Evolutionary conservation across 2,113 vertebrate genomes (phyloP).

Genomic region (Ammodytes dubius): DNA sequence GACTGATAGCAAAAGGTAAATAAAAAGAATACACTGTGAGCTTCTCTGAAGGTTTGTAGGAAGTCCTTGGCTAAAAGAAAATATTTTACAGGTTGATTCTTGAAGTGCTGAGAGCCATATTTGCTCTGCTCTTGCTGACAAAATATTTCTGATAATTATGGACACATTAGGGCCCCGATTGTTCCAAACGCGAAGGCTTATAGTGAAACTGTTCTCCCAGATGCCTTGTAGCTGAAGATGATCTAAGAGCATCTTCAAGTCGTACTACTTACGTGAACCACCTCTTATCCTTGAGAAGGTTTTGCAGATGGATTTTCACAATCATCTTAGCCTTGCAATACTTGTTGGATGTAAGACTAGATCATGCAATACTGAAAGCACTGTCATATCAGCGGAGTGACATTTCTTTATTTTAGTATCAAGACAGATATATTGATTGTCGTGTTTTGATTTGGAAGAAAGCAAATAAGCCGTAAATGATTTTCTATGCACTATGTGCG

Average conservation of each 20-base stretch:
- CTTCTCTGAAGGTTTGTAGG: neutral
- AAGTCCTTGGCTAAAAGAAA: neutral
- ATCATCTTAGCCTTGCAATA: neutral
- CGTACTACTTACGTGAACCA: neutral
- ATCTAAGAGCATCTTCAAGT: neutral
- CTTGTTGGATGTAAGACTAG: neutral
- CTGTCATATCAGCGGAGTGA: neutral
- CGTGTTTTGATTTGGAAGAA: neutral
- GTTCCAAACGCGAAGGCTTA: no score
- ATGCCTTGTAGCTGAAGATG: no score
- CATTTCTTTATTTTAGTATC: neutral
- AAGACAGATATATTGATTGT: neutral
- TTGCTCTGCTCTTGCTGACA: no score
- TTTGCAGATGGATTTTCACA: neutral
- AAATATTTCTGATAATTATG: no score
- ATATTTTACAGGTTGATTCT: neutral
- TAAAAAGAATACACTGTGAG: slow-evolving; percentile 24
- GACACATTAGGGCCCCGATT: no score
- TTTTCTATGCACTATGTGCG: neutral
- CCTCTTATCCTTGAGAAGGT: neutral
- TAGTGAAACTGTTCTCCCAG: no score
- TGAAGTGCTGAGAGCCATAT: neutral
- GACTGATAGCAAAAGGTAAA: slow-evolving; percentile 29
- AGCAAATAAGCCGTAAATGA: neutral
- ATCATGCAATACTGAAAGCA: slow-evolving; percentile 6